Conservation (phyloP, 2,113 vertebrate genomes). For the Thamnophis sirtalis region DNA sequence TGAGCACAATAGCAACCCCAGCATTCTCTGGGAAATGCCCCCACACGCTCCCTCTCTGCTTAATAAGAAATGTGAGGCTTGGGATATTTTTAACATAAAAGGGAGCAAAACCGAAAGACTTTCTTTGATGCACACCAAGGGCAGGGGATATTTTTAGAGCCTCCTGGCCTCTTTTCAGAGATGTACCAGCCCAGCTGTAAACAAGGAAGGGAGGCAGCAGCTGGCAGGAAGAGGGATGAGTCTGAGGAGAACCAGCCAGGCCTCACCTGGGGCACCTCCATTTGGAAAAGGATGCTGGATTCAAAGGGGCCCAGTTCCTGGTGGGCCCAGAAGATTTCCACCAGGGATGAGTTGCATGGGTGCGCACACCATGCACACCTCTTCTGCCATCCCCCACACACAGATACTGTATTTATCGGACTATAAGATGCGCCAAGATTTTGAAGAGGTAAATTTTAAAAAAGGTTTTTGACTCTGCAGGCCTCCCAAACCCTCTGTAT, state of each 20-base stretch:
- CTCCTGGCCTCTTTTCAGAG: background rate
- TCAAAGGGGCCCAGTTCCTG: background rate
- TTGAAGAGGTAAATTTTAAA: too few species aligned
- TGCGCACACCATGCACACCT: background rate
- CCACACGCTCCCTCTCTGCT: too few species aligned
- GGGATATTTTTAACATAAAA: background rate
- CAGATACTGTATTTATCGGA: background rate
- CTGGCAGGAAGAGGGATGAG: background rate
- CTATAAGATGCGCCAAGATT: too few species aligned
- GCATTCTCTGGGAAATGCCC: background rate
- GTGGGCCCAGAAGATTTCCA: background rate
- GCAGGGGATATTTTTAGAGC: background rate
- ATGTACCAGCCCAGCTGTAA: background rate
- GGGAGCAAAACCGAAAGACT: background rate
- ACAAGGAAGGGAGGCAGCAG: background rate
- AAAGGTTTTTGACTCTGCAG: too few species aligned
- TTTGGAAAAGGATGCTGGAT: background rate
- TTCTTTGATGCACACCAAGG: background rate
- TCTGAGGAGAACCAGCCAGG: background rate
- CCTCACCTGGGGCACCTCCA: background rate
- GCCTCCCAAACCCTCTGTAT: too few species aligned
- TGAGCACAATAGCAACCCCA: background rate
- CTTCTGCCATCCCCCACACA: background rate
- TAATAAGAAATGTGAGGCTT: background rate
- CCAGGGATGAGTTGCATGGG: background rate